A percentile compares a stretch with the other conserved stretches of the same genome.
Evolutionary conservation across 2,888 invertebrate species (phyloP).

Genomic region (Chrysolina haemoptera): DNA sequence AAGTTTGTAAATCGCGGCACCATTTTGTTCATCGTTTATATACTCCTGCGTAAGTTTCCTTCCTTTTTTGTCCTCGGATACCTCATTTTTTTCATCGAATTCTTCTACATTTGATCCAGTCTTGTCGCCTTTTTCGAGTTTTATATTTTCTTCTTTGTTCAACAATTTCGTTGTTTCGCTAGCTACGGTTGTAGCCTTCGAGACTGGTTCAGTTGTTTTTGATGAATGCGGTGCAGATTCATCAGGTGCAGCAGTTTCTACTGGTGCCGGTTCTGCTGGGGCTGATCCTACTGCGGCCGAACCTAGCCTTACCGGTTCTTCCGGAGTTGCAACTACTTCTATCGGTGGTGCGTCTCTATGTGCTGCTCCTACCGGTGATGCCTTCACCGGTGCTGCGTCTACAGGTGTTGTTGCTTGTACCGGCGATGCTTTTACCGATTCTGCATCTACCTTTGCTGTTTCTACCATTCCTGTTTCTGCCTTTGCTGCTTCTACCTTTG

Average conservation of each 20-base stretch:
- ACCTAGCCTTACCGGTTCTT: background rate
- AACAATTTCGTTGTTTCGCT: background rate
- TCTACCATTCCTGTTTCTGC: slow-evolving; percentile 30
- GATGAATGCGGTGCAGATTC: slow-evolving; percentile 15
- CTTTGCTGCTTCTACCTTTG: slow-evolving; percentile 3
- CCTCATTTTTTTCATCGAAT: background rate
- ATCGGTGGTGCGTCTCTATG: background rate
- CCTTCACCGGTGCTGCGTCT: background rate
- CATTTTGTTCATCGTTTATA: slow-evolving; percentile 46
- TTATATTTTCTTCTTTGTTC: slow-evolving; percentile 18
- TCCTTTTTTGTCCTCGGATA: background rate
- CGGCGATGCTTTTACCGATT: background rate
- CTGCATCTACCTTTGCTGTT: slow-evolving; percentile 13
- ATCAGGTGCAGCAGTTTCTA: background rate
- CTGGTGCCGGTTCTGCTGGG: slow-evolving; percentile 25
- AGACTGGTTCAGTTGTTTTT: slow-evolving; percentile 35
- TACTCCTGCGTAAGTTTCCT: slow-evolving; percentile 36
- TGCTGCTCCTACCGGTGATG: background rate
- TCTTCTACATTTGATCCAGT: slow-evolving; percentile 22
- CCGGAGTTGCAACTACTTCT: slow-evolving; percentile 18
- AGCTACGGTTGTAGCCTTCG: background rate
- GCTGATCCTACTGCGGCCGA: slow-evolving; percentile 24
- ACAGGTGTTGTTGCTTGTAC: background rate
- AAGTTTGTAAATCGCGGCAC: slow-evolving; percentile 45
- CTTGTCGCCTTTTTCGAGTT: slow-evolving; percentile 21